These are phyloP conservation scores for Falco biarmicus DNA, from an alignment of 2,797 vertebrate genomes.

Conservation along the genomic window DNA sequence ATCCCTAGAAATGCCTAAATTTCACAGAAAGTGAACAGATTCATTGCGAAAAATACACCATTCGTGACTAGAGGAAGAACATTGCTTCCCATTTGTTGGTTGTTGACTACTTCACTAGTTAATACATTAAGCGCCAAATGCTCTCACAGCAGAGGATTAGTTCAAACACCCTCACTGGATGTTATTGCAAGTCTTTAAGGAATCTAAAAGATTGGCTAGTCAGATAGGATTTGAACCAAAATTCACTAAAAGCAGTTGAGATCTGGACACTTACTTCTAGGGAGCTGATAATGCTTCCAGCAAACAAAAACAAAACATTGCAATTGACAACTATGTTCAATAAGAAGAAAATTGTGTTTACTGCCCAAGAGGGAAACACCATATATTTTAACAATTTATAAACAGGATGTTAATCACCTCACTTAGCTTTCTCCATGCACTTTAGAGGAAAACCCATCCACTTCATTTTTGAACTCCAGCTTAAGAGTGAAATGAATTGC, in stretches of 20 bases:
- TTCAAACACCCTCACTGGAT: not conserved
- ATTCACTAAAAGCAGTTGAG: not conserved
- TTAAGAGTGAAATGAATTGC: not conserved
- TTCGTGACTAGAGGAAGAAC: not conserved
- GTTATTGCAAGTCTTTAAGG: not conserved
- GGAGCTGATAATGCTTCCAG: not conserved
- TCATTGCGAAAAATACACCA: not conserved
- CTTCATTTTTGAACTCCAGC: not conserved
- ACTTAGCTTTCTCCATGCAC: not conserved
- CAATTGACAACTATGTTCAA: not conserved
- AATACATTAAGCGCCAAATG: not conserved
- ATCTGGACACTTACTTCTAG: not conserved
- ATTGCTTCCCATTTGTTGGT: not conserved
- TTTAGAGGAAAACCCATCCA: not conserved
- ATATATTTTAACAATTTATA: not conserved
- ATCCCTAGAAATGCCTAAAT: not conserved
- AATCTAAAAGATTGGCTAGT: not conserved
- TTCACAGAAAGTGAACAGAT: not conserved
- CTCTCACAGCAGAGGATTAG: too few species aligned
- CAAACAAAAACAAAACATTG: not conserved
- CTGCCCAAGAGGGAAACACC: not conserved
- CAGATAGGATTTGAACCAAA: not conserved
- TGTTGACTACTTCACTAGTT: not conserved
- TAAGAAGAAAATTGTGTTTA: not conserved
- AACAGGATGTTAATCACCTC: not conserved